Evolutionary conservation across 1,140 invertebrate species (phyloP).

Genomic region (Pararge aegeria): DNA sequence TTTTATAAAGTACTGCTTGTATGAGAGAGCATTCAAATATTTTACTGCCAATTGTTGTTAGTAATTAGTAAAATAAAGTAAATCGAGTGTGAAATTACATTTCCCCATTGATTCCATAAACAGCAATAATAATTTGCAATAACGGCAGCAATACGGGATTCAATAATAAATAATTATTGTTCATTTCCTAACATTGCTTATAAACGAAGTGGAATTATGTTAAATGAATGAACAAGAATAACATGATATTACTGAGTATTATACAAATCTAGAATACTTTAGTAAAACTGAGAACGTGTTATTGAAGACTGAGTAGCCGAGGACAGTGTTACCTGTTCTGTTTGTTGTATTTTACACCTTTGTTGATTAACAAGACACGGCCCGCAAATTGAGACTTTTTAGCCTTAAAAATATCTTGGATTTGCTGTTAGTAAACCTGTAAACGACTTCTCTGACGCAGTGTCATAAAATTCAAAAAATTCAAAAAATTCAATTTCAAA

Average conservation of each 20-base stretch:
- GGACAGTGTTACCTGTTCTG: conserved; percentile 1
- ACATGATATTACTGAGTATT: conserved; percentile 6
- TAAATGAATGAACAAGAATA: neutral
- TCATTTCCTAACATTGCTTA: neutral
- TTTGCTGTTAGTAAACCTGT: too few species aligned
- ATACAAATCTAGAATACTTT: neutral
- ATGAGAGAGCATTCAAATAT: neutral
- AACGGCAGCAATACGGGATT: neutral
- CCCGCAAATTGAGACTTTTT: too few species aligned
- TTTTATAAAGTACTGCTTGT: too few species aligned
- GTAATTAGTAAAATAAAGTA: neutral
- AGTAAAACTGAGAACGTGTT: conserved; percentile 4
- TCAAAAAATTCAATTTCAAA: too few species aligned
- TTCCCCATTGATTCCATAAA: neutral
- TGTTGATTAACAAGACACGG: neutral
- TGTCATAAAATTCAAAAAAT: too few species aligned
- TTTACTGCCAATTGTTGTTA: neutral
- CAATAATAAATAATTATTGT: too few species aligned
- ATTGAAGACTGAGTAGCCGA: conserved; percentile 1
- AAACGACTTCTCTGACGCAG: too few species aligned
- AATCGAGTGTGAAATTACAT: neutral
- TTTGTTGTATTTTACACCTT: conserved; percentile 5
- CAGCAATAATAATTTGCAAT: neutral
- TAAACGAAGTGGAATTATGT: neutral
- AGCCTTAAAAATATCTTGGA: too few species aligned